phyloP scores from a whole-genome alignment of 2,888 invertebrate genomes.

The Rugalucina vietnamica region DNA sequence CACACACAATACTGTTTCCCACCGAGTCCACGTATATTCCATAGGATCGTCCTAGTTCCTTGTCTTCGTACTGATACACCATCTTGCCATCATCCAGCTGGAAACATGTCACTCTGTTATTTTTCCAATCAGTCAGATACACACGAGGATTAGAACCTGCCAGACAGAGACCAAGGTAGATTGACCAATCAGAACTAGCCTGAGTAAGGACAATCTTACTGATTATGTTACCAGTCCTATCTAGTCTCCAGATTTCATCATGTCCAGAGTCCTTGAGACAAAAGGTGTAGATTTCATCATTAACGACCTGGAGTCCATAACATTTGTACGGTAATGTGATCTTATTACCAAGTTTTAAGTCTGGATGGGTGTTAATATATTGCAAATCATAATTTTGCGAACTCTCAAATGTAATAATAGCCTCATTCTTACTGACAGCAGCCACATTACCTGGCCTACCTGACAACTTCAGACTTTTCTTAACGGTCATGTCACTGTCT shows the following conservation, averaged over 20 bases:
- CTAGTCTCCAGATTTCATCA: not conserved
- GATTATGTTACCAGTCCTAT: not conserved
- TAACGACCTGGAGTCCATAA: not conserved
- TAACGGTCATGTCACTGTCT: not conserved
- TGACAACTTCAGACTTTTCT: not conserved
- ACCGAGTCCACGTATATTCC: not conserved
- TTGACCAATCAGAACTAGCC: not conserved
- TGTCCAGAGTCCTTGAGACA: not conserved
- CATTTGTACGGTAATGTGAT: not conserved
- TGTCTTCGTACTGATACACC: not conserved
- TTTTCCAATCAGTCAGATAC: not conserved
- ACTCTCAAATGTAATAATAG: not conserved
- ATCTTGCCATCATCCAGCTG: not conserved
- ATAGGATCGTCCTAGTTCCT: not conserved
- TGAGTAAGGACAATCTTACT: not conserved
- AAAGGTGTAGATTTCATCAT: not conserved
- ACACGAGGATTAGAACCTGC: not conserved
- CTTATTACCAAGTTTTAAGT: not conserved
- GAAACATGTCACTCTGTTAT: not conserved
- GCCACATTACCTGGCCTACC: not conserved
- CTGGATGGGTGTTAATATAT: not conserved
- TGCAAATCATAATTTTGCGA: not conserved
- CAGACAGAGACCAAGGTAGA: not conserved
- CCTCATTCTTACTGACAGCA: not conserved
- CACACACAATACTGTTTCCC: not conserved